phyloP scores from a whole-genome alignment of 1,140 invertebrate species.

The Caenorhabditis tropicalis region DNA sequence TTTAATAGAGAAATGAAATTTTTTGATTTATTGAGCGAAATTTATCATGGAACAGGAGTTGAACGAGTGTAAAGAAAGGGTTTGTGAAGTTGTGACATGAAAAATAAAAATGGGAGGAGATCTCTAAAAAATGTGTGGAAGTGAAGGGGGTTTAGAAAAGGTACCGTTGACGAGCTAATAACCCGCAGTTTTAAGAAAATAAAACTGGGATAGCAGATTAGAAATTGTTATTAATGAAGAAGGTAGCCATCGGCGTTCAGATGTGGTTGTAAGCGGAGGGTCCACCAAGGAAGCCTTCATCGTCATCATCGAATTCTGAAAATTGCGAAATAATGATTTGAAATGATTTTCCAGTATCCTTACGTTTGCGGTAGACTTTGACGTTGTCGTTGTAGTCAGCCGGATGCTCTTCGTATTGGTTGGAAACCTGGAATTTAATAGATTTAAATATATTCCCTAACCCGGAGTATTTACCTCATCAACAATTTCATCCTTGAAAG shows the following conservation, averaged over 20 bases:
- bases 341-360: neutral
- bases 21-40: neutral
- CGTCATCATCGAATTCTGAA: conserved; percentile 15
- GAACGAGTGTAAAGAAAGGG: neutral
- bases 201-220: too few relatives aligned
- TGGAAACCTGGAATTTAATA: neutral
- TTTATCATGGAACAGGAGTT: neutral
- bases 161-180: neutral
- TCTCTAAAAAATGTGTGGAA: neutral
- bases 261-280: neutral
- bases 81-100: neutral
- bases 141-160: neutral
- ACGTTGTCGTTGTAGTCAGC: neutral
- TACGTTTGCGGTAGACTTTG: neutral
- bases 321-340: too few relatives aligned
- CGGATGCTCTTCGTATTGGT: neutral
- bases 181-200: neutral
- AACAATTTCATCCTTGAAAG: neutral
- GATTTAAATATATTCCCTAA: neutral
- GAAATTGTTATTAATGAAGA: neutral
- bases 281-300: conserved; percentile 4
- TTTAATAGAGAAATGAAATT: neutral
- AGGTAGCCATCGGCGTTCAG: too few relatives aligned
- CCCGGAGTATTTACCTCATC: neutral
- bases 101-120: neutral